Conservation (phyloP, 2,888 invertebrate species). For the Gymnoscelis rufifasciata region DNA sequence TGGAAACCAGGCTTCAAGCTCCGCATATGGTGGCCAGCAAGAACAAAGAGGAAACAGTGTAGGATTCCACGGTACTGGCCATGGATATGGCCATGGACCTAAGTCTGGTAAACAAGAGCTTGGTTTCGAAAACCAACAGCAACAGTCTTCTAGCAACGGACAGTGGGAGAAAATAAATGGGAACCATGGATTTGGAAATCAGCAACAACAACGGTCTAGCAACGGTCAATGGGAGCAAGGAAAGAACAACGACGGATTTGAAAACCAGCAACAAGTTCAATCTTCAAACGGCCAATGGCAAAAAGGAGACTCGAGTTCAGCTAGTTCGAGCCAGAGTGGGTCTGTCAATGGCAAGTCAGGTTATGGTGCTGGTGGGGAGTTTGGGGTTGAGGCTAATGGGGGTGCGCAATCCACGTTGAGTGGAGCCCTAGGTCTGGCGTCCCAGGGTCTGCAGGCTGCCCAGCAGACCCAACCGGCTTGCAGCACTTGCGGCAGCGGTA, state of each 20-base stretch:
- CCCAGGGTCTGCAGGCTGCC: constrained; percentile 26
- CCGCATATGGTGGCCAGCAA: constrained; percentile 15
- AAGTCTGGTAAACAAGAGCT: background rate
- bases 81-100: constrained; percentile 4
- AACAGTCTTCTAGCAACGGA: constrained; percentile 14
- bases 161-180: constrained; percentile 10
- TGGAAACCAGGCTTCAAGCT: constrained; percentile 13
- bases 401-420: constrained; percentile 13
- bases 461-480: constrained; percentile 19
- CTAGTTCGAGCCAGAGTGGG: constrained; percentile 13
- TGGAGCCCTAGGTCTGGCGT: constrained; percentile 29
- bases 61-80: background rate
- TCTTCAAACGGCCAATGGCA: constrained; percentile 11
- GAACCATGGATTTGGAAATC: background rate
- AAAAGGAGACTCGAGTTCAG: constrained; percentile 7
- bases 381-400: constrained; percentile 2
- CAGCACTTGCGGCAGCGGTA: constrained; percentile 57
- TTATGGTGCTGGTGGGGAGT: background rate
- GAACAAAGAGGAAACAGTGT: constrained; percentile 4
- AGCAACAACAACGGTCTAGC: constrained; percentile 15
- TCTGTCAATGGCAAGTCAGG: constrained; percentile 1
- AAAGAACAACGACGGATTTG: background rate
- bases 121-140: constrained; percentile 7
- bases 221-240: constrained; percentile 12
- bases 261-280: constrained; percentile 12